A percentile compares a stretch with the other conserved stretches of the same genome.
phyloP scores from a whole-genome alignment of 2,113 vertebrate genomes.

The Manacus vitellinus region DNA sequence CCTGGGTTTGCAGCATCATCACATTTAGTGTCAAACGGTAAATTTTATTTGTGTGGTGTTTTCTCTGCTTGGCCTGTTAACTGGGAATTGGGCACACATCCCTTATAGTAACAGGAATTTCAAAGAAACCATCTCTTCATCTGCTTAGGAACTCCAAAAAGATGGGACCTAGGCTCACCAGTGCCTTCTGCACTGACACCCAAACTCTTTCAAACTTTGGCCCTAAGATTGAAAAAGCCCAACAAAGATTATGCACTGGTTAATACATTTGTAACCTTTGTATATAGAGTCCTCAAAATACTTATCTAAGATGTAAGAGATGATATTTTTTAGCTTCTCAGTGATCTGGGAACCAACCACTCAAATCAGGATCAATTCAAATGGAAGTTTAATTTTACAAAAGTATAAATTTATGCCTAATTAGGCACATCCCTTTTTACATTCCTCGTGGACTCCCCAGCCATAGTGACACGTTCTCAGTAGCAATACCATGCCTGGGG shows the following conservation, averaged over 20 bases:
- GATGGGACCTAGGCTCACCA: background rate
- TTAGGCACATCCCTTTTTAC: background rate
- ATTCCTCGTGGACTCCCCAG: background rate
- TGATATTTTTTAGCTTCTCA: background rate
- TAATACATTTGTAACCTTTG: background rate
- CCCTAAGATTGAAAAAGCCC: background rate
- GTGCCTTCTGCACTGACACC: background rate
- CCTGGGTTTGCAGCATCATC: background rate
- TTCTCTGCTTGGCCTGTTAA: background rate
- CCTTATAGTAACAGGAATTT: background rate
- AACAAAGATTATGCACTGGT: background rate
- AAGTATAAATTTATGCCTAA: fast-evolving
- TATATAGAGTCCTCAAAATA: background rate
- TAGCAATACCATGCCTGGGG: fast-evolving
- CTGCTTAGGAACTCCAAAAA: background rate
- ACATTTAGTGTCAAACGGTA: background rate
- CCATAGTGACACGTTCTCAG: background rate
- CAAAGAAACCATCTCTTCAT: background rate
- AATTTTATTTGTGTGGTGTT: fast-evolving
- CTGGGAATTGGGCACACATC: background rate
- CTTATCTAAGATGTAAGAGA: background rate
- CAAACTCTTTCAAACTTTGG: background rate
- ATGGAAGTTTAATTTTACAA: background rate
- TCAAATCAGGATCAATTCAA: background rate
- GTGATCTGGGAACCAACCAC: background rate